phyloP scores from a whole-genome alignment of 2,888 invertebrate genomes.

The Acleris emargana region DNA sequence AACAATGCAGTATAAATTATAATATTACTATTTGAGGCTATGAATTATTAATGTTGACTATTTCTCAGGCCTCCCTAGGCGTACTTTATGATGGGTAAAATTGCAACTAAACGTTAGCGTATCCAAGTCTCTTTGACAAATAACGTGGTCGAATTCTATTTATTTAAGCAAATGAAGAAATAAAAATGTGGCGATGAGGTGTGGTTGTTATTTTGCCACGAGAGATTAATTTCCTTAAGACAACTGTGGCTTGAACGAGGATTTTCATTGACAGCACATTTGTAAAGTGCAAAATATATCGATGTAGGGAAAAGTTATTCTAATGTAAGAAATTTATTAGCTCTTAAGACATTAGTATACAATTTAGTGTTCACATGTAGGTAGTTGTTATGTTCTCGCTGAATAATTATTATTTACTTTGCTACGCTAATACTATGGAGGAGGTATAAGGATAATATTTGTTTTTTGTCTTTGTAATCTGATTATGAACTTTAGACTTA shows the following conservation, averaged over 20 bases:
- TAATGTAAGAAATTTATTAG: slow-evolving; percentile 30
- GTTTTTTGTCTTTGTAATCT: background rate
- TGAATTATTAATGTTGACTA: slow-evolving; percentile 8
- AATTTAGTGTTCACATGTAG: slow-evolving; percentile 16
- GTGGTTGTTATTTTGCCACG: too few species aligned
- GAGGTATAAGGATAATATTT: background rate
- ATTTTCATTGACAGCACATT: background rate
- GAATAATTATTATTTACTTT: slow-evolving; percentile 24
- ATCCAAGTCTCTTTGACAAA: too few species aligned
- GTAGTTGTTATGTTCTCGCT: slow-evolving; percentile 28
- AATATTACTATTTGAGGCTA: slow-evolving; percentile 8
- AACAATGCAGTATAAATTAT: too few species aligned
- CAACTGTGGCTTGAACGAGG: background rate
- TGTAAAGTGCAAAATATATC: background rate
- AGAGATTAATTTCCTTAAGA: too few species aligned
- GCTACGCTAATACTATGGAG: background rate
- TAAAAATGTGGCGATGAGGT: too few species aligned
- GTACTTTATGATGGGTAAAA: background rate
- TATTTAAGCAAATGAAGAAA: too few species aligned
- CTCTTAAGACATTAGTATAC: slow-evolving; percentile 23
- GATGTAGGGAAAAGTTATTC: background rate
- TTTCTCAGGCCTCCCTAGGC: too few species aligned
- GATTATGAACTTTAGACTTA: too few species aligned
- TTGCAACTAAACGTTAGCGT: background rate
- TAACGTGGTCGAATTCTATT: too few species aligned